phyloP scores from a whole-genome alignment of 2,888 invertebrate species.

The Allolobophora icterica region DNA sequence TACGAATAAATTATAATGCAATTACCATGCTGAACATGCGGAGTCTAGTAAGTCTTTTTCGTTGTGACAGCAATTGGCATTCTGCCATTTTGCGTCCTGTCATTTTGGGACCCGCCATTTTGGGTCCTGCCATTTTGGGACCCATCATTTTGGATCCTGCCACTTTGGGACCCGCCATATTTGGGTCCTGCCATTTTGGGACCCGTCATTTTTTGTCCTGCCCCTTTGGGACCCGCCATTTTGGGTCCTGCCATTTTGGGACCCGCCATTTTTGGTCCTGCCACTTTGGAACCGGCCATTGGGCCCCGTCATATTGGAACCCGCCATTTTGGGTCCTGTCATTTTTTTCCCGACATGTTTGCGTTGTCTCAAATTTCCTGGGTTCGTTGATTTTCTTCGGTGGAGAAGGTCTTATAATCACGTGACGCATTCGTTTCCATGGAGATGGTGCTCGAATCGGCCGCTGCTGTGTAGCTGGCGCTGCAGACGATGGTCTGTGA shows the following conservation, averaged over 20 bases:
- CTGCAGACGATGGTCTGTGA: background rate
- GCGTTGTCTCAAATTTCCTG: background rate
- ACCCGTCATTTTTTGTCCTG: too few species aligned
- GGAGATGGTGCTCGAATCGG: constrained; percentile 5
- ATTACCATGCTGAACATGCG: background rate
- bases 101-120: too few species aligned
- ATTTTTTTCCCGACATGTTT: background rate
- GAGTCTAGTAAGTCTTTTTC: background rate
- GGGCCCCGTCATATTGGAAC: background rate
- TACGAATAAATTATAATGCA: background rate
- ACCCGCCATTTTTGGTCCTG: too few species aligned
- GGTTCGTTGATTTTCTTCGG: background rate
- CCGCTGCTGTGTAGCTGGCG: background rate
- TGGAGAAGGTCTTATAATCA: background rate
- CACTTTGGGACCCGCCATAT: too few species aligned
- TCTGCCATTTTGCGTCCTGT: background rate
- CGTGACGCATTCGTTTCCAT: background rate
- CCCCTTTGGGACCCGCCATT: too few species aligned
- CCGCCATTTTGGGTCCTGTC: background rate
- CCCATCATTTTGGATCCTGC: too few species aligned
- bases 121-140: too few species aligned
- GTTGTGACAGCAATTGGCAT: background rate
- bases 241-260: too few species aligned
- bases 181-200: too few species aligned
- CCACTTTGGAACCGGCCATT: background rate